Conservation (phyloP, 2,797 vertebrate species). For the Hydrophis major region DNA sequence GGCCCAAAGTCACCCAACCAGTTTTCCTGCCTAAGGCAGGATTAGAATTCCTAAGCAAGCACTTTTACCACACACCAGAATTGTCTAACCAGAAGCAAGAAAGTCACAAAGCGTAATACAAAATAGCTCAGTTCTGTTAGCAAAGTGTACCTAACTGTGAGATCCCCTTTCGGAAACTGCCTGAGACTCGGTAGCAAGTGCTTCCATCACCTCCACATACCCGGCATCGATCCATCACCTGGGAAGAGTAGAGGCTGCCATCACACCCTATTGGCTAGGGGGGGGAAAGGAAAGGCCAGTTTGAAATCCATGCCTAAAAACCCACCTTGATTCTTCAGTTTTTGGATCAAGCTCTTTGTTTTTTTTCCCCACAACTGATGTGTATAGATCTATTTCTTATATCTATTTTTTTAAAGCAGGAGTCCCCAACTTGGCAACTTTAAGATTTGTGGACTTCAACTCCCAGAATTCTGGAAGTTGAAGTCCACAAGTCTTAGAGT, state of each 20-base stretch:
- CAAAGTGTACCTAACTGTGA: constrained; percentile 85
- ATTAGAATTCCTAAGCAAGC: neutral
- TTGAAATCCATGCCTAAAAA: neutral
- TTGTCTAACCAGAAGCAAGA: constrained; percentile 14
- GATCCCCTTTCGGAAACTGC: constrained; percentile 86
- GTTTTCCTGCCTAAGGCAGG: neutral
- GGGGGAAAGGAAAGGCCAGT: constrained; percentile 18
- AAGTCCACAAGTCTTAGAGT: too few relatives aligned
- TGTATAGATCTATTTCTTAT: neutral
- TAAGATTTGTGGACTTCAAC: too few relatives aligned
- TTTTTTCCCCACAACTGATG: neutral
- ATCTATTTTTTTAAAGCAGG: neutral
- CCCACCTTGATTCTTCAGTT: too few relatives aligned
- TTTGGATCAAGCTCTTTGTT: neutral
- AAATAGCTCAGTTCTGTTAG: constrained; percentile 49
- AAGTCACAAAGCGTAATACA: constrained; percentile 35
- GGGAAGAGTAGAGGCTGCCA: constrained; percentile 83
- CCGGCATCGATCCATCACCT: constrained; percentile 82
- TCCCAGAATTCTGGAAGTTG: too few relatives aligned
- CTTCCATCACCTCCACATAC: constrained; percentile 85
- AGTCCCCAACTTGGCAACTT: too few relatives aligned
- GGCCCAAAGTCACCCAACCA: neutral
- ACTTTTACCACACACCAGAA: neutral
- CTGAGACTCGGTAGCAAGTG: constrained; percentile 84
- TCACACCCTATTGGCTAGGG: constrained; percentile 86